Percentiles rank a stretch among this genome's conserved stretches.
These are phyloP conservation scores for Oreochromis mossambicus DNA, from an alignment of 2,797 vertebrate genomes.

Conservation along the genomic window DNA sequence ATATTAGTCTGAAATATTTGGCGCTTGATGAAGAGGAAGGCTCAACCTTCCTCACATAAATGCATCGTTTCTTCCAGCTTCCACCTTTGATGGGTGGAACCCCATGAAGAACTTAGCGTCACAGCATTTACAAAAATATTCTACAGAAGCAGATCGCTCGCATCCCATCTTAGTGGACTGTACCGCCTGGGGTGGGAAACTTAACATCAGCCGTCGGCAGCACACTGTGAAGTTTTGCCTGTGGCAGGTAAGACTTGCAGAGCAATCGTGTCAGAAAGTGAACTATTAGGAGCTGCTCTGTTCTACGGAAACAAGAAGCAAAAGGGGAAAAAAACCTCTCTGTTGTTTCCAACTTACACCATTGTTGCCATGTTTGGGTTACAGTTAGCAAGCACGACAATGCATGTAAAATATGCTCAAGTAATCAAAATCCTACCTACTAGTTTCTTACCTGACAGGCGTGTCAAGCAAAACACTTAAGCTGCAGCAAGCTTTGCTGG, in stretches of 20 bases:
- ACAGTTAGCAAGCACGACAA: neutral
- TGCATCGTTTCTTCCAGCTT: neutral
- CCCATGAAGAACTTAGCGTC: neutral
- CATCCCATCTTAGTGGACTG: conserved; percentile 18
- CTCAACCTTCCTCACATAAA: neutral
- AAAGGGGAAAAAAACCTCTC: neutral
- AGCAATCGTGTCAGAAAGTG: conserved; percentile 29
- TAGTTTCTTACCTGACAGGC: neutral
- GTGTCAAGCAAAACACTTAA: neutral
- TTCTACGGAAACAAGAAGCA: neutral
- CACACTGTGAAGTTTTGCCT: conserved; percentile 26
- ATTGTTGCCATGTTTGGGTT: neutral
- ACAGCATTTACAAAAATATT: conserved; percentile 8
- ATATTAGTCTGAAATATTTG: neutral
- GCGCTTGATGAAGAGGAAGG: neutral
- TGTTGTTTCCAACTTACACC: neutral
- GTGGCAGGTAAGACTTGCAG: conserved; percentile 22
- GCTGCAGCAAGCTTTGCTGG: neutral
- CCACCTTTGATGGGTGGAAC: neutral
- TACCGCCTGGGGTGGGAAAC: conserved; percentile 21
- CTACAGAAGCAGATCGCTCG: neutral
- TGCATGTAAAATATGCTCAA: neutral
- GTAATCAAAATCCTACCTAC: neutral
- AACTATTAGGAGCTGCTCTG: conserved; percentile 14
- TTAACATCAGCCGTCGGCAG: conserved; percentile 30